A percentile compares a stretch with the other conserved stretches of the same genome.
These are phyloP conservation scores for Limenitis camilla DNA, from an alignment of 2,888 invertebrate genomes.

Conservation along the genomic window DNA sequence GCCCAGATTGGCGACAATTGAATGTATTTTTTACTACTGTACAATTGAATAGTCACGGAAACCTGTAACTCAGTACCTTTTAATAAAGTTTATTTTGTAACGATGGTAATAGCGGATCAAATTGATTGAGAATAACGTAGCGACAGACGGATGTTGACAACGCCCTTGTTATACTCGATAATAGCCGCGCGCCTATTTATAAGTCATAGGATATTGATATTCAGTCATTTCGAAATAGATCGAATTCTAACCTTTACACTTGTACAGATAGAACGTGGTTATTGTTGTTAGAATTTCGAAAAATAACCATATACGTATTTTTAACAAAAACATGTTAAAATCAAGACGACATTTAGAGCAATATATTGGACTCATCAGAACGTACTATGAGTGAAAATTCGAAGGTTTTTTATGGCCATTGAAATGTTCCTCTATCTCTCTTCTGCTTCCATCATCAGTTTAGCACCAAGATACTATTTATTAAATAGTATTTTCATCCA, in stretches of 20 bases:
- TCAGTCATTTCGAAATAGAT: conserved; percentile 1
- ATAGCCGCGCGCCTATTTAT: conserved; percentile 16
- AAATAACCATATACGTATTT: no score
- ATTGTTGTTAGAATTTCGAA: no score
- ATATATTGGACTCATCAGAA: no score
- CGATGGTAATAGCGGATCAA: conserved; percentile 62
- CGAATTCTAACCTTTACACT: conserved; percentile 1
- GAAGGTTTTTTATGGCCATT: no score
- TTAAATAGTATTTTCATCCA: no score
- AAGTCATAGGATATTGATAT: conserved; percentile 9
- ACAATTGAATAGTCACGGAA: conserved; percentile 33
- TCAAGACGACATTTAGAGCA: no score
- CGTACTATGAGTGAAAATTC: no score
- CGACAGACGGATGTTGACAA: conserved; percentile 60
- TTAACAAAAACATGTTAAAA: no score
- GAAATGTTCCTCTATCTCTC: no score
- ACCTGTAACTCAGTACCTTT: conserved; percentile 46
- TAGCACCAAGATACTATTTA: no score
- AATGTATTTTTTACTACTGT: conserved; percentile 53
- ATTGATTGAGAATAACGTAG: conserved; percentile 50
- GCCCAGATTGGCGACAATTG: conserved; percentile 55
- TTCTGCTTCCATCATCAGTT: no score
- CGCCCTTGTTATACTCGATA: conserved; percentile 49
- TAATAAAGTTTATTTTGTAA: conserved; percentile 50
- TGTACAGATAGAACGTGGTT: not conserved